Evolutionary conservation across 2,113 vertebrate species (phyloP), one percentile per base, ranked within the genome.

Genomic region (Pipra filicauda): DNA sequence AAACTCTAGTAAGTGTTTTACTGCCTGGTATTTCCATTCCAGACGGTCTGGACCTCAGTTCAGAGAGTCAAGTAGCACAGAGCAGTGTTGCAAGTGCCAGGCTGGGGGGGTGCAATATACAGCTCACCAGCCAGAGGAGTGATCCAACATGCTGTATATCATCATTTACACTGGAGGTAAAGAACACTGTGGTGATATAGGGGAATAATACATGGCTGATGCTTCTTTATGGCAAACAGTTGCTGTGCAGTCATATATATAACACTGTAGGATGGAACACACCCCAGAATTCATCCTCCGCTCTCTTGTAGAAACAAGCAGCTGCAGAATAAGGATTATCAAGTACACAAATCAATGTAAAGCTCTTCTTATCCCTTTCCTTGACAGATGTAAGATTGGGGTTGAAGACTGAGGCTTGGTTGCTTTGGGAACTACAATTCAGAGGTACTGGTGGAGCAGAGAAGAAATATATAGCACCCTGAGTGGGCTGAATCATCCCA

Each of bases 401-500:
- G 74, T 51, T 91, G 79, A 48, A 90, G 64, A 3, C 82, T 79
- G 82, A 91, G 85, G 76, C 51, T 86, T 33, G 20, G 49, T 75
- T 86, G 75, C 89, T 96, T 90, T 88, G 70, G 75, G 93, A 91
- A 67, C 48, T 76, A 26, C 75, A 71, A 37, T 92, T 89, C 90
- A 85, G 73, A 67, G 57, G 52, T 72, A 77, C 41, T 81, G 79
- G 76, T 76, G 66, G 86, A 93, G 79, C 59, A 54, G 62, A 94
- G 85, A 67, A 58, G 72, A 88, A 91, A 93, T 83, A 82, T 61
- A 66, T 43, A 91, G 67, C 66, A 73, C 44, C 77, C 44, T 73
- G 62, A 92, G 73, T 71, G 61, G 57, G 80, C 67, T 96, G 69
- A 86, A 84, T 96, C 85, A 95, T 84, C 74, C 74, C 66, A 23